Evolutionary conservation across 1,140 invertebrate species (phyloP).

Genomic region (Brachionus rubens): DNA sequence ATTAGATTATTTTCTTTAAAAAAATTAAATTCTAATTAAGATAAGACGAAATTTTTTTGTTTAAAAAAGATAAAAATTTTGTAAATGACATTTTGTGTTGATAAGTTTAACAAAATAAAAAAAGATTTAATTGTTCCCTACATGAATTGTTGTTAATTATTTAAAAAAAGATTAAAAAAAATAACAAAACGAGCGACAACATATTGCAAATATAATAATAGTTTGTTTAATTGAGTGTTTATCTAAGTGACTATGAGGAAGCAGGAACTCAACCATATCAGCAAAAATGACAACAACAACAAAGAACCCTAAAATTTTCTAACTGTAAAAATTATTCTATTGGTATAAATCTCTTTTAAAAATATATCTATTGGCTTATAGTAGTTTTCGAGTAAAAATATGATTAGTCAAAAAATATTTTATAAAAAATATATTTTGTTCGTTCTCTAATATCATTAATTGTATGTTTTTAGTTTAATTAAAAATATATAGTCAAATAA

Average conservation of each 20-base stretch:
- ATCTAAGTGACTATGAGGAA: background rate
- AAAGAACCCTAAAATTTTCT: too few species aligned
- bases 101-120: background rate
- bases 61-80: too few species aligned
- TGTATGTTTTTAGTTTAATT: constrained; percentile 43
- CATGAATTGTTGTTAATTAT: too few species aligned
- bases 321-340: background rate
- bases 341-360: background rate
- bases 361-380: constrained; percentile 26
- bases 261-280: too few species aligned
- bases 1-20: background rate
- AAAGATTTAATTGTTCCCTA: too few species aligned
- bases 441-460: background rate
- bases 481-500: background rate
- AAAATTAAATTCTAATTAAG: constrained; percentile 40
- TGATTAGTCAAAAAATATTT: background rate
- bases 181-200: background rate
- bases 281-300: too few species aligned
- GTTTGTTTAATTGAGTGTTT: constrained; percentile 29
- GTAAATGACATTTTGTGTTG: constrained; percentile 7
- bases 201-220: constrained; percentile 2
- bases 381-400: background rate
- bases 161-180: too few species aligned
- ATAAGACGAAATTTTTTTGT: background rate
- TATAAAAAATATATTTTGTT: background rate